Evolutionary conservation across 2,797 vertebrate species (phyloP).

Genomic region (Sardinella longiceps): DNA sequence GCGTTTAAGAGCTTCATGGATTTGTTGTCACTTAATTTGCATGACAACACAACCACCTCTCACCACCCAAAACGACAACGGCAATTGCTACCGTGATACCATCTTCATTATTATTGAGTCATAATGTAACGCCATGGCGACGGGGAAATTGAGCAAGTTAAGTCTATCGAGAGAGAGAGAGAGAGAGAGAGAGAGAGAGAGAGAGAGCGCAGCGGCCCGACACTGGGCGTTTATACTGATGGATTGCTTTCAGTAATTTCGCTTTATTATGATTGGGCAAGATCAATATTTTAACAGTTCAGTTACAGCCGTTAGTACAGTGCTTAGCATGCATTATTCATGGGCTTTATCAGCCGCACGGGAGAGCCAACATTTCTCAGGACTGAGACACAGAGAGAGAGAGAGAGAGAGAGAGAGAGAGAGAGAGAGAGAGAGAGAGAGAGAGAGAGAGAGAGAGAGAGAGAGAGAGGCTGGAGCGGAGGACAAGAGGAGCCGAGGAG

Average conservation of each 20-base stretch:
- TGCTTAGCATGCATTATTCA: constrained; percentile 80
- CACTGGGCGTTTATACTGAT: constrained; percentile 65
- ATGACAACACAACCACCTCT: constrained; percentile 75
- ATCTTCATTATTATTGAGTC: constrained; percentile 77
- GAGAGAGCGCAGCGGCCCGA: constrained; percentile 43
- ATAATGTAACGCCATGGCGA: constrained; percentile 63
- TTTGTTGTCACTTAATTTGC: constrained; percentile 77
- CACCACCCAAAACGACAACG: constrained; percentile 52
- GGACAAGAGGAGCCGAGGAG: not conserved
- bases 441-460: not conserved
- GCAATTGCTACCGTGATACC: constrained; percentile 68
- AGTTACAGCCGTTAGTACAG: constrained; percentile 72
- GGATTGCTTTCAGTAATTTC: constrained; percentile 78
- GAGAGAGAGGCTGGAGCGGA: constrained; percentile 16
- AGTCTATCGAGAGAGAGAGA: constrained; percentile 52
- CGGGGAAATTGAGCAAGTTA: constrained; percentile 73
- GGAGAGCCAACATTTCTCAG: constrained; percentile 47
- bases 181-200: too few species aligned
- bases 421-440: constrained; percentile 45
- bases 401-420: not conserved
- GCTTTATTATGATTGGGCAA: constrained; percentile 81
- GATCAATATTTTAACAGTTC: constrained; percentile 83
- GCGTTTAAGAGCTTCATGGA: constrained; percentile 72
- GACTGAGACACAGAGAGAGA: constrained; percentile 42
- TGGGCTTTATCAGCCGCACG: constrained; percentile 64